Evolutionary conservation across 2,888 invertebrate genomes (phyloP).

Genomic region (Keiferia lycopersicella): DNA sequence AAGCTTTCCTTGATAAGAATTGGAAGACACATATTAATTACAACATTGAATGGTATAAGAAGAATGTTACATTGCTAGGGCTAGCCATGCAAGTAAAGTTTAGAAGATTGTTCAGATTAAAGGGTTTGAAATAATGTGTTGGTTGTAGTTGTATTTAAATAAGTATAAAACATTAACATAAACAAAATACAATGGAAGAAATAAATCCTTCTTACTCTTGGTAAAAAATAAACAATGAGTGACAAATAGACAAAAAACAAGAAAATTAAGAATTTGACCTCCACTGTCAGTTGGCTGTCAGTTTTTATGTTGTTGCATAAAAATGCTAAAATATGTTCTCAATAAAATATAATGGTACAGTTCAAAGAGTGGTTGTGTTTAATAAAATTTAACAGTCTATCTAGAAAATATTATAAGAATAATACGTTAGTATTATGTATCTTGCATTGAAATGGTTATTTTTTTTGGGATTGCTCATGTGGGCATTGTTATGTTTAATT

Average conservation of each 20-base stretch:
- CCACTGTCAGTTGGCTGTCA: background rate
- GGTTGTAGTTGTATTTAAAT: background rate
- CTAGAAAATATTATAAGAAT: constrained; percentile 1
- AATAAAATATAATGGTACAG: constrained; percentile 42
- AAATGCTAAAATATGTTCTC: constrained; percentile 43
- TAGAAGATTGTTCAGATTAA: constrained; percentile 59
- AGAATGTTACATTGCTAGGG: constrained; percentile 84
- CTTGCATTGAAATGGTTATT: constrained; percentile 72
- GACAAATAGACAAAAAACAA: background rate
- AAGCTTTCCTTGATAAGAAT: constrained; percentile 91
- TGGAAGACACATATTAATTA: constrained; percentile 88
- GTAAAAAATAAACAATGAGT: too few relatives aligned
- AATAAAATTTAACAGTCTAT: background rate
- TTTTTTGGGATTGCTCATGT: constrained; percentile 58
- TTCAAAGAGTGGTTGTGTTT: constrained; percentile 32
- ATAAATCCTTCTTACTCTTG: too few relatives aligned
- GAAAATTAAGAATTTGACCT: background rate
- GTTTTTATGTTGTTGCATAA: constrained; percentile 26
- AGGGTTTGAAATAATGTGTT: constrained; percentile 39
- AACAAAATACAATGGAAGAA: too few relatives aligned
- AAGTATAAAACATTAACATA: background rate
- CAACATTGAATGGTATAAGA: constrained; percentile 92
- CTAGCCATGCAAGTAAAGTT: constrained; percentile 83
- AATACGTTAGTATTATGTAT: constrained; percentile 51
- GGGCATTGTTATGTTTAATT: constrained; percentile 58